These are phyloP conservation scores for Branchipolynoe longqiensis DNA, from an alignment of 2,888 invertebrate species.

Conservation along the genomic window DNA sequence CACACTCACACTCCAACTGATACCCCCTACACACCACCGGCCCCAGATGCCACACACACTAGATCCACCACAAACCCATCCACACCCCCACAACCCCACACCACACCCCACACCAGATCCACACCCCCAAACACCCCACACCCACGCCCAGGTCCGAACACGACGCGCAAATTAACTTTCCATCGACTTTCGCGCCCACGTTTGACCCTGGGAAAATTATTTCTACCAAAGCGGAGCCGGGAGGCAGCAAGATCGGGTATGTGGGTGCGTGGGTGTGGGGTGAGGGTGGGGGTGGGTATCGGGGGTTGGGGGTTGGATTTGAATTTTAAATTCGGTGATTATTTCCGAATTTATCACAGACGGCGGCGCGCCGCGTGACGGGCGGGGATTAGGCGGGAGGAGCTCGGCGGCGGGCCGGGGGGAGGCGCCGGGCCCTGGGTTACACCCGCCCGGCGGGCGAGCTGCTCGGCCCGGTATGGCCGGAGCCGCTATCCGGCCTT, in stretches of 20 bases:
- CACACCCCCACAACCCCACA: neutral
- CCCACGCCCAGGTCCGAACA: too few species aligned
- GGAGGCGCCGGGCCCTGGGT: conserved; percentile 36
- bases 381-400: conserved; percentile 38
- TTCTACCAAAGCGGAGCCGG: conserved; percentile 40
- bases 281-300: neutral
- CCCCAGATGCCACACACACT: too few species aligned
- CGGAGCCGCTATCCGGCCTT: conserved; percentile 7
- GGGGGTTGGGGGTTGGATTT: conserved; percentile 4
- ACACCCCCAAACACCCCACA: too few species aligned
- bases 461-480: conserved; percentile 1
- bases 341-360: conserved; percentile 52
- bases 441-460: conserved; percentile 22
- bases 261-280: neutral
- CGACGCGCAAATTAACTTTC: conserved; percentile 54
- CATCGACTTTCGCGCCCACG: conserved; percentile 57
- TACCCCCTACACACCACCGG: too few species aligned
- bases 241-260: too few species aligned
- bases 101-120: too few species aligned
- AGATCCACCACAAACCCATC: too few species aligned
- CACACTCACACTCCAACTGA: too few species aligned
- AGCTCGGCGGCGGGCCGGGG: conserved; percentile 10
- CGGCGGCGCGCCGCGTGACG: conserved; percentile 20
- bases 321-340: conserved; percentile 57
- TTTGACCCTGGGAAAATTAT: conserved; percentile 51